phyloP scores from a whole-genome alignment of 2,113 vertebrate genomes.

The Gnathonemus echidnorhynchus region DNA sequence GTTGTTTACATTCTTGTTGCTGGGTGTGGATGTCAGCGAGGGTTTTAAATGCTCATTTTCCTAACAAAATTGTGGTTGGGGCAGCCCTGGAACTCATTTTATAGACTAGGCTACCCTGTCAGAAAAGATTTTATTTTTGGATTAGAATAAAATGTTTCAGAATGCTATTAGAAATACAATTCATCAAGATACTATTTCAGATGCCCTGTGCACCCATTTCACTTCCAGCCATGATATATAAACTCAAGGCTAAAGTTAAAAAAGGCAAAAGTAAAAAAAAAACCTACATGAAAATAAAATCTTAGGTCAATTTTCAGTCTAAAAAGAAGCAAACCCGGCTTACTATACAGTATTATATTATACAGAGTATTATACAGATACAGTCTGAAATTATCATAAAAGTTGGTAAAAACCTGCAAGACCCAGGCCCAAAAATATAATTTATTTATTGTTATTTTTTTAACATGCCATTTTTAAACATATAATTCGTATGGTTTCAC shows the following conservation, averaged over 20 bases:
- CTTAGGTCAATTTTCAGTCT: background rate
- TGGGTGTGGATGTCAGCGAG: constrained; percentile 7
- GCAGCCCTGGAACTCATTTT: constrained; percentile 13
- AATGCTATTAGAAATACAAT: background rate
- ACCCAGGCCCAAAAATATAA: background rate
- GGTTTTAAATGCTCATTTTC: constrained; percentile 23
- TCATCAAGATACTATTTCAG: background rate
- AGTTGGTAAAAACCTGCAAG: background rate
- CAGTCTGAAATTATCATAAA: background rate
- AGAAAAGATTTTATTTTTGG: background rate
- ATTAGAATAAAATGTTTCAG: background rate
- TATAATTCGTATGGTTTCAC: background rate
- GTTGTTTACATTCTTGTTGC: constrained; percentile 23
- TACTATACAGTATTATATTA: background rate
- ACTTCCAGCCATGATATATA: background rate
- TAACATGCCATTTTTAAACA: background rate
- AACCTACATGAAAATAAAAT: background rate
- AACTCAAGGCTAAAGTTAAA: background rate
- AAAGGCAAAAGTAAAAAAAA: background rate
- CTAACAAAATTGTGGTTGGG: constrained; percentile 5
- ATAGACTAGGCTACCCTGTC: background rate
- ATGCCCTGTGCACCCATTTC: background rate
- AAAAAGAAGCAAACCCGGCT: background rate
- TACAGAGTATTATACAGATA: background rate
- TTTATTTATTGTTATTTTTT: background rate